Conservation (phyloP, 1,140 invertebrate species). For the Zeugodacus cucurbitae region DNA sequence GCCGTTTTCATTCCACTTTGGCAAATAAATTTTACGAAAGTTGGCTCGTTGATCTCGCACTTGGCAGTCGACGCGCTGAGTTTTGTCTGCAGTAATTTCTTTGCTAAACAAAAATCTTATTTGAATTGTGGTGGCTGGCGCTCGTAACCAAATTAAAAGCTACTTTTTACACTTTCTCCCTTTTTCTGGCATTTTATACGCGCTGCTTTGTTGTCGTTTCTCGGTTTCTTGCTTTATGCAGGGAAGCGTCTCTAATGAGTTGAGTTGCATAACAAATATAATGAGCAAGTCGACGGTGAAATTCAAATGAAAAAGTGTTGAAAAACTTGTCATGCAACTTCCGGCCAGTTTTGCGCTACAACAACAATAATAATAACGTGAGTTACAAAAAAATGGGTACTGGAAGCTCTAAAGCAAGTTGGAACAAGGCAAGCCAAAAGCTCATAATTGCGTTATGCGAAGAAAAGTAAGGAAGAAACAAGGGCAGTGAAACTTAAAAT, state of each 20-base stretch:
- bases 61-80: no score
- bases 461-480: background rate
- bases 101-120: no score
- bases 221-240: no score
- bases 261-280: no score
- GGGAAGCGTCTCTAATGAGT: no score
- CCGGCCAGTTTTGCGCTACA: background rate
- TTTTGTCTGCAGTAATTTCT: no score
- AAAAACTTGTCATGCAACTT: constrained; percentile 2
- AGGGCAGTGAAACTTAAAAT: background rate
- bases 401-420: no score
- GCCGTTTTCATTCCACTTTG: no score
- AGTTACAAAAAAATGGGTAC: no score
- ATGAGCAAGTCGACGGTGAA: background rate
- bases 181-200: background rate
- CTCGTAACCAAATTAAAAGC: background rate
- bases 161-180: background rate
- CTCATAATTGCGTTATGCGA: background rate
- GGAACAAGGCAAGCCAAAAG: background rate
- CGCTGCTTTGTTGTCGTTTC: background rate
- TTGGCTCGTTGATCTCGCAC: no score
- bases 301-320: background rate
- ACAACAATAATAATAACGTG: background rate
- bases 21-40: no score
- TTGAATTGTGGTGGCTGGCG: no score